Evolutionary conservation across 2,797 vertebrate genomes (phyloP).

Genomic region (Selene dorsalis): DNA sequence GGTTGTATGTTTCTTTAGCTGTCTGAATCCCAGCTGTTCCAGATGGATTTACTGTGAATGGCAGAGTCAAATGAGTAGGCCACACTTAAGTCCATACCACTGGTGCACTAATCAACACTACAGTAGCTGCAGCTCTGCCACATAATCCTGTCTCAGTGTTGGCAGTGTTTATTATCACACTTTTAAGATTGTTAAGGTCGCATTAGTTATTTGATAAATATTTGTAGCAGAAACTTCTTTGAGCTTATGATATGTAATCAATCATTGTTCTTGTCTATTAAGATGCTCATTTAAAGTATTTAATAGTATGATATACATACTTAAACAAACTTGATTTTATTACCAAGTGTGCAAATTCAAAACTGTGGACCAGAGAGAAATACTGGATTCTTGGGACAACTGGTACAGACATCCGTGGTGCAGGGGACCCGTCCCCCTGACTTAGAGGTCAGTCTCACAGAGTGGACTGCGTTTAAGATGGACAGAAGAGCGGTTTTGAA

Average conservation of each 20-base stretch:
- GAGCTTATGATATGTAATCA: too few species aligned
- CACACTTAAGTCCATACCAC: constrained; percentile 16
- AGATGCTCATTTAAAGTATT: too few species aligned
- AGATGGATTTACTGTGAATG: constrained; percentile 33
- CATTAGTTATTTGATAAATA: background rate
- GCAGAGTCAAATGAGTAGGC: constrained; percentile 16
- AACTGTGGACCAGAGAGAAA: background rate
- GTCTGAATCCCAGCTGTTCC: constrained; percentile 29
- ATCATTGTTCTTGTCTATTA: too few species aligned
- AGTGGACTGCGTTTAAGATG: too few species aligned
- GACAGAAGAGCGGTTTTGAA: background rate
- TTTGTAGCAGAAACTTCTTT: background rate
- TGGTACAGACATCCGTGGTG: background rate
- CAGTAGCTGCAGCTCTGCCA: background rate
- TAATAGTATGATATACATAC: too few species aligned
- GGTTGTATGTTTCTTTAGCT: constrained; percentile 14
- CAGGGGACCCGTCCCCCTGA: background rate
- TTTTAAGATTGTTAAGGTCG: constrained; percentile 7
- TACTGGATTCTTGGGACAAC: background rate
- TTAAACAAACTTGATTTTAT: too few species aligned
- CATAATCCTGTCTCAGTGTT: constrained; percentile 3
- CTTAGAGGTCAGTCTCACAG: background rate
- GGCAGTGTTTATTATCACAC: background rate
- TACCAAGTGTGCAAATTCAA: too few species aligned
- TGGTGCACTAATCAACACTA: constrained; percentile 31